Evolutionary conservation across 2,888 invertebrate genomes (phyloP).

Genomic region (Stenchaetothrips biformis): DNA sequence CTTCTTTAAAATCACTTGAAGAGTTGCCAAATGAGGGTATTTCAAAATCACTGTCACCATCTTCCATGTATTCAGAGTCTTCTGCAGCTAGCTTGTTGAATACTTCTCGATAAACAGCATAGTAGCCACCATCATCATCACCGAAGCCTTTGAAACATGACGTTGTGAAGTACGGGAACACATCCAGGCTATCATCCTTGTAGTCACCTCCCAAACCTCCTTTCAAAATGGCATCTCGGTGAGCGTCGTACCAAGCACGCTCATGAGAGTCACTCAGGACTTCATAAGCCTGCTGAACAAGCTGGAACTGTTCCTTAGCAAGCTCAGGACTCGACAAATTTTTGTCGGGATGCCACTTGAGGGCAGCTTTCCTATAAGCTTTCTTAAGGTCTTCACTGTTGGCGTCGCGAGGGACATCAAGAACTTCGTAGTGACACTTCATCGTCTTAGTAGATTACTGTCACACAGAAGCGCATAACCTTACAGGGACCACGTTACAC

Average conservation of each 20-base stretch:
- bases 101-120: conserved; percentile 77
- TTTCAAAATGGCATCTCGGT: conserved; percentile 84
- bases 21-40: conserved; percentile 81
- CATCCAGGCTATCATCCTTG: conserved; percentile 81
- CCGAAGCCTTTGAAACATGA: conserved; percentile 87
- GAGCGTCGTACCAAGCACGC: conserved; percentile 91
- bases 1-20: conserved; percentile 72
- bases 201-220: conserved; percentile 76
- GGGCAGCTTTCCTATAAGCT: conserved; percentile 80
- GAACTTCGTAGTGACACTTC: conserved; percentile 95
- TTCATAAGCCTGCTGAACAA: conserved; percentile 94
- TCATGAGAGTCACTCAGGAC: conserved; percentile 90
- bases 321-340: conserved; percentile 71
- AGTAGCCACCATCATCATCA: conserved; percentile 86
- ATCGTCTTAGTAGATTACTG: conserved; percentile 47
- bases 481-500: background rate
- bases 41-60: conserved; percentile 62
- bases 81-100: conserved; percentile 83
- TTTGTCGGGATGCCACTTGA: conserved; percentile 94
- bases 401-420: conserved; percentile 74
- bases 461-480: background rate
- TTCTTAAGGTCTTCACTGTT: conserved; percentile 80
- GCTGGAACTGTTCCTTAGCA: conserved; percentile 87
- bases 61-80: conserved; percentile 75
- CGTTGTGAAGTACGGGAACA: conserved; percentile 85